Base-by-base conservation (phyloP, 2,888 invertebrate genomes). In the Leucoma salicis region DNA sequence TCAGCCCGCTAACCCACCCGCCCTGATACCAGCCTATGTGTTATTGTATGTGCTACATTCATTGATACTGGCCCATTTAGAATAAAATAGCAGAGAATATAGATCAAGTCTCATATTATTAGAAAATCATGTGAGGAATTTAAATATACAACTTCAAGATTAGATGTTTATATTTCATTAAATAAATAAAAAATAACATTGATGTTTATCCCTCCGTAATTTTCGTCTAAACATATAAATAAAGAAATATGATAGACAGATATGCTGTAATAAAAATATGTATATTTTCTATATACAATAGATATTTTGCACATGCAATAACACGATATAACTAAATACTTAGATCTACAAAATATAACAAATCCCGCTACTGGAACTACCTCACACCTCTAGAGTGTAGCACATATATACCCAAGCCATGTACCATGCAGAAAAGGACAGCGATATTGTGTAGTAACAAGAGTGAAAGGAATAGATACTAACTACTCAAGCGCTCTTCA, bases 361-460 rank as follows among this genome's bases (percentile, higher is more conserved):
- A 44, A 31, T 51, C 44, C 45, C 42, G 46, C 53, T 64, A 49
- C 32, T 33, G 25, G 37, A 46, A 39, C 39, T 46, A 58, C 47
- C 63, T 56, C 53, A 46, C 54, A 57, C 62, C 59, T 49, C 46
- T 57, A 60, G 39, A 46, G 56, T 59, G 60, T 63, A 69, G 67
- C 74, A 75, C 73, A 74, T 67, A 74, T 67, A 61, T 67, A 76
- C 75, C 78, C 79, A 80, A 77, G 77, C 79, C 54, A 51, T 70
- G 64, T 71, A 66, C 53, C 81, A 81, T 81, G 81, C 81, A 74
- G 58, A 70, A 42, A 65, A 64, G 63, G 65, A 65, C 49, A 49
- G 55, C 57, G 47, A 66, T 50, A 61, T 53, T 53, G 46, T 47
- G 44, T 36, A 57, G 37, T 54, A 40, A 65, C 58, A 48, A 47